Percentiles rank a stretch among this genome's conserved stretches.
Conservation (phyloP, 2,888 invertebrate genomes). For the Psylliodes chrysocephalus region DNA sequence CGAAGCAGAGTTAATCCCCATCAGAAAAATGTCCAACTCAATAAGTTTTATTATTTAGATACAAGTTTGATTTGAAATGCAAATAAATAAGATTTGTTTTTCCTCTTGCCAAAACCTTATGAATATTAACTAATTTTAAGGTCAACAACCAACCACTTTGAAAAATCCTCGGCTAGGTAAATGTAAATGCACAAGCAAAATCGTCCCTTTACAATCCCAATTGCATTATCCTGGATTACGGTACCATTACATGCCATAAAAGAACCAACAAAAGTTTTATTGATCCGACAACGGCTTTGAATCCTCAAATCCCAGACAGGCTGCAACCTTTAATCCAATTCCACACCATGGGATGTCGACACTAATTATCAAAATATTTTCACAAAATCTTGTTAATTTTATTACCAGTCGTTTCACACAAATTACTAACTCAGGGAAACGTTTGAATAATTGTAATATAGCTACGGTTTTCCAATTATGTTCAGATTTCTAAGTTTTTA, state of each 20-base stretch:
- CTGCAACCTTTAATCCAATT: slow-evolving; percentile 7
- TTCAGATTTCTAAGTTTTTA: too few species aligned
- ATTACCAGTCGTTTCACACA: not conserved
- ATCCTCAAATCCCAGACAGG: slow-evolving; percentile 1
- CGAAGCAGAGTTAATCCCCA: too few species aligned
- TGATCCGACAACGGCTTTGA: not conserved
- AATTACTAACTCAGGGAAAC: not conserved
- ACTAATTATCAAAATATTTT: slow-evolving; percentile 17
- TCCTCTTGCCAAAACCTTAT: too few species aligned
- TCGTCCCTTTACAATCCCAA: not conserved
- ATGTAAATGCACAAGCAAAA: not conserved
- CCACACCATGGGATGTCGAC: not conserved
- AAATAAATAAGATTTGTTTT: too few species aligned
- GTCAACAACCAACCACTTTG: not conserved
- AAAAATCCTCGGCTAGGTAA: not conserved
- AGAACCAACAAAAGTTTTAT: not conserved
- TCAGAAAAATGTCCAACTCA: too few species aligned
- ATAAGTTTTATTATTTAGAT: too few species aligned
- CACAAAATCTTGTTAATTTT: slow-evolving; percentile 18
- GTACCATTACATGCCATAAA: slow-evolving; percentile 6
- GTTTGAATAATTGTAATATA: too few species aligned
- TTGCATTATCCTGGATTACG: slow-evolving; percentile 4
- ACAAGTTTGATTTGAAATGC: too few species aligned
- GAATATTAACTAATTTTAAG: too few species aligned
- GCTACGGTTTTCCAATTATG: too few species aligned